Base-by-base conservation (phyloP, 2,113 vertebrate genomes). In the Girardinichthys multiradiatus region DNA sequence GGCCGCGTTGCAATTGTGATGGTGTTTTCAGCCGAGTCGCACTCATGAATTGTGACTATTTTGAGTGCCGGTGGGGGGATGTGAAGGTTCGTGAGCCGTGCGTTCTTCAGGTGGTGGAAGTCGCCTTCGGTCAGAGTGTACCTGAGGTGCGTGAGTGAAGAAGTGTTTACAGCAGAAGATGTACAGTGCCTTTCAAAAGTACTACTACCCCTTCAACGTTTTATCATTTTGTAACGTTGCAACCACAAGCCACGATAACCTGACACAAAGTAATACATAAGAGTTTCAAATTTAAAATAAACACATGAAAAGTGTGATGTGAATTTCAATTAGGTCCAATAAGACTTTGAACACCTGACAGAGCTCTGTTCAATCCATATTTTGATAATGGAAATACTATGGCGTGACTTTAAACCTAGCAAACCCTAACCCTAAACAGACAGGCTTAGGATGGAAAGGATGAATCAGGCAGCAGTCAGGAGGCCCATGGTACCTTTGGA, bases 61-160 rank as follows among this genome's bases (percentile, higher is more conserved):
- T 96, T 97, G 71, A 99, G 95, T 67, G 95, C 92, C 0, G 96
- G 96, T 0, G 97, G 92, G 6, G 95, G 90, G 31, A 98, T 92
- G 89, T 96, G 95, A 74, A 98, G 95, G 91, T 98, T 95, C 1
- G 96, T 98, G 85, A 99, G 95, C 27, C 97, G 95, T 1, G 98
- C 97, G 0, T 99, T 99, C 94, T 99, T 99, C 83, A 99, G 91
- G 90, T 99, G 97, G 88, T 99, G 98, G 81, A 98, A 99, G 66
- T 99, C 98, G 0, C 98, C 98, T 76, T 99, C 98, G 0, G 98
- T 99, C 89, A 99, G 94, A 0, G 98, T 99, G 89, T 98, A 99
- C 94, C 98, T 99, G 89, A 0, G 31, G 30, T 19, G 64, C 2
- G 57, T 57, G 54, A 24, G 64, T 62, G 24, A 58, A 68, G 31